Percentiles rank a stretch among this genome's conserved stretches.
Evolutionary conservation across 2,888 invertebrate species (phyloP).

Genomic region (Drosophila cyrtoloma): DNA sequence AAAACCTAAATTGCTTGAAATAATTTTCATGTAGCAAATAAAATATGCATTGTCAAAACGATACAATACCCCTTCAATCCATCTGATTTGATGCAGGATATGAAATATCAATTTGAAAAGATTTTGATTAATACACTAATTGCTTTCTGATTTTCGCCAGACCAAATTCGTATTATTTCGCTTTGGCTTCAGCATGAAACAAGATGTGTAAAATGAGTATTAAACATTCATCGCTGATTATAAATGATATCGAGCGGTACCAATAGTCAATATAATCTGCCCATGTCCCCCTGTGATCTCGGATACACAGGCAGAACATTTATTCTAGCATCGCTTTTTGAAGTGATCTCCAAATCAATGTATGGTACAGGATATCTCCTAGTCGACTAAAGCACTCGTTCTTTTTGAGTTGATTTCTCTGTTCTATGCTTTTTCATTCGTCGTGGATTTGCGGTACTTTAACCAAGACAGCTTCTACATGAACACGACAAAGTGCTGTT

Average conservation of each 20-base stretch:
- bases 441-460: conserved; percentile 5
- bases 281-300: background rate
- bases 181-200: conserved; percentile 54
- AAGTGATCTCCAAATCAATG: background rate
- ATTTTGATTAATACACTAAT: conserved; percentile 5
- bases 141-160: conserved; percentile 28
- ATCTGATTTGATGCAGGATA: background rate
- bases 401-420: conserved; percentile 39
- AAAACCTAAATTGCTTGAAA: background rate
- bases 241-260: background rate
- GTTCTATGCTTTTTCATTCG: background rate
- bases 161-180: background rate
- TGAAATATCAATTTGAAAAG: conserved; percentile 41
- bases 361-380: background rate
- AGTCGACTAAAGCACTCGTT: background rate
- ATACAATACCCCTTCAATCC: background rate
- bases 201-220: conserved; percentile 21
- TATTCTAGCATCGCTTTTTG: background rate
- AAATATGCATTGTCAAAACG: background rate
- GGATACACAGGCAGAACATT: background rate
- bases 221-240: background rate
- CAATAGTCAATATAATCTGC: background rate
- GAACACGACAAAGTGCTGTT: conserved; percentile 23
- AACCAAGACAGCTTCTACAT: conserved; percentile 32
- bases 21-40: background rate